These are phyloP conservation scores for Mesaphorura yosii DNA, from an alignment of 1,140 invertebrate species.

Conservation along the genomic window DNA sequence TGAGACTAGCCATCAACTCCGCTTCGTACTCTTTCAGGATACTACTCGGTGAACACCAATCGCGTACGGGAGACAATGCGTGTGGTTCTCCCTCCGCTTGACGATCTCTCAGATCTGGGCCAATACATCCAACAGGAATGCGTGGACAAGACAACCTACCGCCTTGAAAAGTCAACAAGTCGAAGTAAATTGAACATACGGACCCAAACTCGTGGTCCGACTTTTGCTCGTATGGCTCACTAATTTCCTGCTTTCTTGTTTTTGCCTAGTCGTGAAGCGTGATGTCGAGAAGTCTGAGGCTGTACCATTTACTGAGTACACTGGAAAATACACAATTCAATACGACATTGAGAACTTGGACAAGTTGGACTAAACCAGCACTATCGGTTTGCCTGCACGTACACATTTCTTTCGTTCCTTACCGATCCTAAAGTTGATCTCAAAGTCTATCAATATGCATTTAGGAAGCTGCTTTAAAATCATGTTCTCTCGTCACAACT, in stretches of 20 bases:
- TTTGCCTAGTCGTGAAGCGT: conserved; percentile 57
- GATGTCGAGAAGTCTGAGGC: conserved; percentile 42
- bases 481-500: too few species aligned
- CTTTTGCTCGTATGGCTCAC: not conserved
- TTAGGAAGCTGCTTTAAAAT: too few species aligned
- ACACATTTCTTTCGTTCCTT: too few species aligned
- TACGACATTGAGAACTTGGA: conserved; percentile 58
- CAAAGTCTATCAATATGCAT: too few species aligned
- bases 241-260: conserved; percentile 8
- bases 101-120: conserved; percentile 52
- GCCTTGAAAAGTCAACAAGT: conserved; percentile 51
- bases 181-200: conserved; percentile 38
- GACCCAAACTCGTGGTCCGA: not conserved
- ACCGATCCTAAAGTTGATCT: too few species aligned
- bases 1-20: not conserved
- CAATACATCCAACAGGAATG: conserved; percentile 60
- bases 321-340: conserved; percentile 58
- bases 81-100: conserved; percentile 58
- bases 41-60: conserved; percentile 69
- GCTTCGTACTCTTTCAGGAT: conserved; percentile 41
- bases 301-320: conserved; percentile 58
- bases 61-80: conserved; percentile 63
- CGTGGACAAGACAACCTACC: conserved; percentile 55
- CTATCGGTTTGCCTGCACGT: too few species aligned
- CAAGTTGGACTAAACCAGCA: conserved; percentile 38